A percentile compares a stretch with the other conserved stretches of the same genome.
These are phyloP conservation scores for Polietes domitor DNA, from an alignment of 2,888 invertebrate genomes.

Conservation along the genomic window DNA sequence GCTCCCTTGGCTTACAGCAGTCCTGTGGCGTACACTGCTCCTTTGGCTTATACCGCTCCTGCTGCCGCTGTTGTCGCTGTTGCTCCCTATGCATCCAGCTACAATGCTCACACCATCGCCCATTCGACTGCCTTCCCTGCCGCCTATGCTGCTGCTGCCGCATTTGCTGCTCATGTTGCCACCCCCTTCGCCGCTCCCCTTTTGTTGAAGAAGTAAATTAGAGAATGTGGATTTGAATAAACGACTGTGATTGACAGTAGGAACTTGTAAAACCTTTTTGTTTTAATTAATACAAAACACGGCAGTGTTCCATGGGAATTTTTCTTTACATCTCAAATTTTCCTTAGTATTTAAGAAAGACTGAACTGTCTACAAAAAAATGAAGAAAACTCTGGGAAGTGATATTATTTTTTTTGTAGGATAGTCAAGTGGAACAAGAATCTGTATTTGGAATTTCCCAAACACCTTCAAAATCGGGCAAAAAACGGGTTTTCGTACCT, in stretches of 20 bases:
- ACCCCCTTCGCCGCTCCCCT: slow-evolving; percentile 61
- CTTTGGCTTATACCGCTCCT: slow-evolving; percentile 73
- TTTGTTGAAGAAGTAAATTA: slow-evolving; percentile 48
- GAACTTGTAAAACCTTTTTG: no score
- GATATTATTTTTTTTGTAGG: no score
- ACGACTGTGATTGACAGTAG: slow-evolving; percentile 59
- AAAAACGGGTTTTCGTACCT: no score
- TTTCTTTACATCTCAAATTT: no score
- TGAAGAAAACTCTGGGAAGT: no score
- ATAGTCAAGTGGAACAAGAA: no score
- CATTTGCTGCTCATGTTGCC: slow-evolving; percentile 44
- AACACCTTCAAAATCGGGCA: no score
- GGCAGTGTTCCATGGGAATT: no score
- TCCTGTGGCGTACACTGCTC: slow-evolving; percentile 72
- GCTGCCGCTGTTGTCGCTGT: slow-evolving; percentile 72
- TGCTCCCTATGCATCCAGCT: slow-evolving; percentile 76
- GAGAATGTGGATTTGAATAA: slow-evolving; percentile 36
- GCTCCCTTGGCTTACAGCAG: slow-evolving; percentile 67
- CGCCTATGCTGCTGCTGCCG: slow-evolving; percentile 35
- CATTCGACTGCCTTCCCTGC: slow-evolving; percentile 72
- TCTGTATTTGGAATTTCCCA: no score
- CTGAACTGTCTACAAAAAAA: no score
- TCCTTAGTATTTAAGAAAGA: no score
- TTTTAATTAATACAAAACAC: no score
- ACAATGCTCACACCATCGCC: slow-evolving; percentile 73